A percentile compares a stretch with the other conserved stretches of the same genome.
phyloP scores from a whole-genome alignment of 23 tunicate species.

The Ciona savignyi region DNA sequence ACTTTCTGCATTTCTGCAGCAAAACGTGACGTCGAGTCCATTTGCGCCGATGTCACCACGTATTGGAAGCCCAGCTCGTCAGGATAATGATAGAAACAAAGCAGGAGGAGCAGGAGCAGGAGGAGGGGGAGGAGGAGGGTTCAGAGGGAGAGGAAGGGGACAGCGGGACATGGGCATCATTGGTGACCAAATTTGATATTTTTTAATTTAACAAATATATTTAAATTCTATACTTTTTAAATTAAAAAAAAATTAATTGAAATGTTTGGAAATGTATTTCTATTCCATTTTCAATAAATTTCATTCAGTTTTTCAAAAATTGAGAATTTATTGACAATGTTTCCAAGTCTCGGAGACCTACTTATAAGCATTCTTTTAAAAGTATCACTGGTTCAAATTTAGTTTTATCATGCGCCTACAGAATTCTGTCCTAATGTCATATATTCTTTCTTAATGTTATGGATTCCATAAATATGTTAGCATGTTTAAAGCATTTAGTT shows the following conservation, averaged over 20 bases:
- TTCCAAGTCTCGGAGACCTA: too few species aligned
- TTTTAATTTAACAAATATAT: too few species aligned
- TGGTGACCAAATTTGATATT: slow-evolving; percentile 31
- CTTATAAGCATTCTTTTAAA: too few species aligned
- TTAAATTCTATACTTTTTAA: too few species aligned
- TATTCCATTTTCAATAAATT: too few species aligned
- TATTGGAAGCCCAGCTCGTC: slow-evolving; percentile 79
- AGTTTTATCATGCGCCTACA: too few species aligned
- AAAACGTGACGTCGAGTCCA: slow-evolving; percentile 21
- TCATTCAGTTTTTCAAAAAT: too few species aligned
- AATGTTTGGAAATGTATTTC: too few species aligned
- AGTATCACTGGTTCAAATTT: too few species aligned
- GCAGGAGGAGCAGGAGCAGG: slow-evolving; percentile 31
- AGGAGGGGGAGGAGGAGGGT: slow-evolving; percentile 50
- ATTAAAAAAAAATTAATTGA: too few species aligned
- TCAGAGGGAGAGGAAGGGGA: slow-evolving; percentile 70
- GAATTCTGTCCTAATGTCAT: too few species aligned
- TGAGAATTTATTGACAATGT: too few species aligned
- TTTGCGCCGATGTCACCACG: slow-evolving; percentile 89
- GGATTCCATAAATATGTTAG: neutral
- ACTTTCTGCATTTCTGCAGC: slow-evolving; percentile 14
- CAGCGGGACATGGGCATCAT: slow-evolving; percentile 88
- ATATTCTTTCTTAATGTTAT: neutral
- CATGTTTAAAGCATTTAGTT: neutral
- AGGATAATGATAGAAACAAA: slow-evolving; percentile 9